Evolutionary conservation across 2,797 vertebrate species (phyloP), one percentile per base, ranked within the genome.

Genomic region (Parambassis ranga): DNA sequence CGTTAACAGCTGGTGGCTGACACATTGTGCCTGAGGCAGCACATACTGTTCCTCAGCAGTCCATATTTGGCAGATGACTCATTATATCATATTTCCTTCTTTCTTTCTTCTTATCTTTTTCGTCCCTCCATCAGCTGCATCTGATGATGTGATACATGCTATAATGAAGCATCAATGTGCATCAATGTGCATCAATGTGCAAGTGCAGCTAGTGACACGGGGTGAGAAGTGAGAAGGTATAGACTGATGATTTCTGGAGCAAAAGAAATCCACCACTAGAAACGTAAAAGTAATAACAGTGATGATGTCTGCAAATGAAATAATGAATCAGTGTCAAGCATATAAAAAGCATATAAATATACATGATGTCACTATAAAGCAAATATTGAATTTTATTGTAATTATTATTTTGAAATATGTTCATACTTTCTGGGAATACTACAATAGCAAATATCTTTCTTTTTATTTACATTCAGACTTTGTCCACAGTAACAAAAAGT

Each of bases 31-130:
- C 74, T 67, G 48, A 35, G 32, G 37, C 63, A 57, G 75, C 52
- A 79, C 76, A 79, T 53, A 71, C 53, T 76, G 81, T 81, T 85
- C 60, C 65, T 59, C 42, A 37, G 65, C 59, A 5, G 18, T 16
- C 42, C 64, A 65, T 65, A 53, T 77, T 55, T 65, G 65, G 44
- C 41, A 61, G 74, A 78, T 79, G 82, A 85, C 59, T 85, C 74
- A 83, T 83, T 82, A 66, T 59, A 64, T 61, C 53, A 38, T 11
- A 6, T 71, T 50, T 6, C 3, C 10, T 53, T 35, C 24, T n/a
- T 60, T 31, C 56, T 16, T 15, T 16, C 23, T 14, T n/a, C n/a
- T n/a, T n/a, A n/a, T n/a, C n/a, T 8, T 15, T 3, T 9, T 15
- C 7, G 16, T 36, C 8, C 1, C 20, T 64, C 31, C 7, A 38